These are phyloP conservation scores for Anaspis maculata DNA, from an alignment of 2,888 invertebrate genomes.

Conservation along the genomic window DNA sequence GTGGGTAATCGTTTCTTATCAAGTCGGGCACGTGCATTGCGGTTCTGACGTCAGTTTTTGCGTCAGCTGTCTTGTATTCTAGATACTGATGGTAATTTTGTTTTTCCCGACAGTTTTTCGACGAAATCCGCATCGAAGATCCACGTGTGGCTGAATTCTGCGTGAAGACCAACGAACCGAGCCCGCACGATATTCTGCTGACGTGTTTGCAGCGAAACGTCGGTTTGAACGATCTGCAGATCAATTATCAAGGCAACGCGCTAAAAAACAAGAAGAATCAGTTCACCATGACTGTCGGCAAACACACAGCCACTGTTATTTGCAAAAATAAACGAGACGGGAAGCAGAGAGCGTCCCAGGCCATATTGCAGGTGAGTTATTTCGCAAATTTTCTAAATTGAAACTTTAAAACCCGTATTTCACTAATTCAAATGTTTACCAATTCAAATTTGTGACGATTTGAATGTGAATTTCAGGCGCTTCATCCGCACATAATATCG, in stretches of 20 bases:
- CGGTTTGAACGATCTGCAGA: conserved; percentile 81
- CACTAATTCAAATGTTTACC: too few species aligned
- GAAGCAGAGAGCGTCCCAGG: conserved; percentile 92
- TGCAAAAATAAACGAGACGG: conserved; percentile 96
- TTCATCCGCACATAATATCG: conserved; percentile 90
- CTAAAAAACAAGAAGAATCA: conserved; percentile 87
- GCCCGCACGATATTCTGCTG: conserved; percentile 86
- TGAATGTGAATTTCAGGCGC: conserved; percentile 56
- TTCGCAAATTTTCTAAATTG: conserved; percentile 11
- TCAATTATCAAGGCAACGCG: conserved; percentile 72
- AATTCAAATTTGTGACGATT: too few species aligned
- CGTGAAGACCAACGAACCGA: conserved; percentile 91
- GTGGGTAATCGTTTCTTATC: too few species aligned
- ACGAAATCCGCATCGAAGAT: conserved; percentile 89
- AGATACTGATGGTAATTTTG: background rate
- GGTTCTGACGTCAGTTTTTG: too few species aligned
- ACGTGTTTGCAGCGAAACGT: conserved; percentile 90
- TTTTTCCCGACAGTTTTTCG: conserved; percentile 60
- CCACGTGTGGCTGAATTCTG: conserved; percentile 92
- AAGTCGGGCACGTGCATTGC: too few species aligned
- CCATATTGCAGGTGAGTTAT: conserved; percentile 85
- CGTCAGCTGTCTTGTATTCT: too few species aligned
- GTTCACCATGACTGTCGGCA: conserved; percentile 90
- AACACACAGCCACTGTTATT: conserved; percentile 81
- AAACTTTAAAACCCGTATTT: too few species aligned